phyloP scores from a whole-genome alignment of 1,140 invertebrate species.

The Amphibalanus amphitrite region DNA sequence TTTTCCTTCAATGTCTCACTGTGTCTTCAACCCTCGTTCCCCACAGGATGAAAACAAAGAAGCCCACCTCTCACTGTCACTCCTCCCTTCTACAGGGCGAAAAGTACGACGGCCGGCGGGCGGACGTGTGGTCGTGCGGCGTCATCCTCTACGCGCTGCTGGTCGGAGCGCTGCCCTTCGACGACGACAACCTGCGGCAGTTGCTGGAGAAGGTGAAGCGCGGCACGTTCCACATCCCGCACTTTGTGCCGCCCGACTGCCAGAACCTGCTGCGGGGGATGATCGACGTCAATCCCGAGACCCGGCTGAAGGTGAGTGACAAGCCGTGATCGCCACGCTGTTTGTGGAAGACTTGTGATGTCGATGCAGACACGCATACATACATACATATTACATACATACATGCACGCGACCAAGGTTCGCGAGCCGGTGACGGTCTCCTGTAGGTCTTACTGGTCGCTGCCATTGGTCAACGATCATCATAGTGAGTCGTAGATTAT shows the following conservation, averaged over 20 bases:
- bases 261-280: constrained; percentile 93
- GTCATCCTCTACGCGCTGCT: constrained; percentile 96
- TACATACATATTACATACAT: no score
- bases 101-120: constrained; percentile 95
- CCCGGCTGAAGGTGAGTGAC: constrained; percentile 74
- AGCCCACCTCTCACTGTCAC: no score
- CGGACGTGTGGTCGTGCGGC: constrained; percentile 81
- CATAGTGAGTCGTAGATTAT: no score
- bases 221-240: constrained; percentile 97
- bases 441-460: no score
- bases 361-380: no score
- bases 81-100: constrained; percentile 61
- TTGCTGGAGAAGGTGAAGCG: constrained; percentile 97
- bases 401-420: no score
- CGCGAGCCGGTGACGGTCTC: no score
- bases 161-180: constrained; percentile 96
- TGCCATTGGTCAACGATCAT: no score
- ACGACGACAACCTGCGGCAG: constrained; percentile 97
- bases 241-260: constrained; percentile 97
- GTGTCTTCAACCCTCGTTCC: constrained; percentile 28
- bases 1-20: constrained; percentile 98
- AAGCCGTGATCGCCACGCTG: no score
- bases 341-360: no score
- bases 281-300: constrained; percentile 98
- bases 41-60: neutral